phyloP scores from a whole-genome alignment of 2,113 vertebrate genomes.

The Tylochromis polylepis region DNA sequence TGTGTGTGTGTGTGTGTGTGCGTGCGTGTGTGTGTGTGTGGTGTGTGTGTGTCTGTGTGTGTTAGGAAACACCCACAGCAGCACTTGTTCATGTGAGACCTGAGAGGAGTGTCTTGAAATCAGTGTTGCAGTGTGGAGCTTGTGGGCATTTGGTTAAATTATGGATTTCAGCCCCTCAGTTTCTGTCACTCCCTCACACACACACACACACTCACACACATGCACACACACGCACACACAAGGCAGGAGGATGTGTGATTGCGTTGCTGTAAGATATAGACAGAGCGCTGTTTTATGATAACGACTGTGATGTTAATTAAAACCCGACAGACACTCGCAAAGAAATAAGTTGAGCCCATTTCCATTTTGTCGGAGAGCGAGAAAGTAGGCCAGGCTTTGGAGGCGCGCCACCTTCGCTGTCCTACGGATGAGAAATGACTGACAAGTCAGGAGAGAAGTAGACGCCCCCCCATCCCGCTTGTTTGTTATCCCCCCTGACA shows the following conservation, averaged over 20 bases:
- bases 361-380: constrained; percentile 26
- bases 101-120: constrained; percentile 50
- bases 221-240: constrained; percentile 8
- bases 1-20: background rate
- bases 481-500: constrained; percentile 51
- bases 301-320: constrained; percentile 60
- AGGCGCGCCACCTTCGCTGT: constrained; percentile 27
- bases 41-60: background rate
- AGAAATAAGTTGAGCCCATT: constrained; percentile 57
- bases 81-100: constrained; percentile 39
- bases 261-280: constrained; percentile 63
- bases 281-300: constrained; percentile 53
- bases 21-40: too few species aligned
- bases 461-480: background rate
- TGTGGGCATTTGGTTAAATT: constrained; percentile 70
- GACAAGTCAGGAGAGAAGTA: constrained; percentile 33
- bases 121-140: constrained; percentile 53
- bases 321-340: constrained; percentile 57
- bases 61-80: constrained; percentile 42
- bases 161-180: constrained; percentile 60
- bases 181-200: constrained; percentile 35
- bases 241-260: constrained; percentile 30
- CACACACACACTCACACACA: constrained; percentile 26
- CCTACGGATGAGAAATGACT: constrained; percentile 47
- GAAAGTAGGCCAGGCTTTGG: constrained; percentile 64